Evolutionary conservation across 2,888 invertebrate genomes (phyloP).

Genomic region (Flabesymbios commensalis): DNA sequence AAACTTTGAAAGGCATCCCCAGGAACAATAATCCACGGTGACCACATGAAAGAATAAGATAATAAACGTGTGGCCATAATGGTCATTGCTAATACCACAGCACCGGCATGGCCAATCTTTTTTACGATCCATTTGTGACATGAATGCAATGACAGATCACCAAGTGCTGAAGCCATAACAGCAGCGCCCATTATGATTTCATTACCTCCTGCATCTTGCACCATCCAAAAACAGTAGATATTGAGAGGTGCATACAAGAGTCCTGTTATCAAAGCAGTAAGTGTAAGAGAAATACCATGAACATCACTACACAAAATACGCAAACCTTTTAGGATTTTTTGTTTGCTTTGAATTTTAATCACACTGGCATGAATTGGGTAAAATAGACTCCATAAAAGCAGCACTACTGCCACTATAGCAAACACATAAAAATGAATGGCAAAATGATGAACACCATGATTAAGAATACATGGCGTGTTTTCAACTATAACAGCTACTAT

Average conservation of each 20-base stretch:
- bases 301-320: conserved; percentile 44
- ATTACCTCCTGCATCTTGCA: conserved; percentile 48
- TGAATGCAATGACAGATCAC: conserved; percentile 50
- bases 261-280: conserved; percentile 51
- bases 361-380: conserved; percentile 45
- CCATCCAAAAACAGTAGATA: conserved; percentile 54
- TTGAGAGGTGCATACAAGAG: conserved; percentile 44
- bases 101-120: conserved; percentile 45
- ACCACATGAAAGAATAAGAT: conserved; percentile 49
- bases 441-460: conserved; percentile 46
- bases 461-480: conserved; percentile 49
- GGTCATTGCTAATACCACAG: conserved; percentile 43
- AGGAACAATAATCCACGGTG: conserved; percentile 41
- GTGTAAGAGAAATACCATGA: conserved; percentile 42
- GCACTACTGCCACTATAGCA: conserved; percentile 43
- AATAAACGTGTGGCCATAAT: conserved; percentile 42
- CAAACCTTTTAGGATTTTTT: conserved; percentile 36
- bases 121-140: conserved; percentile 43
- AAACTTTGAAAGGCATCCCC: conserved; percentile 17
- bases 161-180: conserved; percentile 45
- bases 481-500: conserved; percentile 46
- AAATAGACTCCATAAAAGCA: conserved; percentile 45
- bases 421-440: conserved; percentile 53
- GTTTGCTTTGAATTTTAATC: conserved; percentile 34
- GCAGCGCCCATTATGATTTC: conserved; percentile 50